A percentile compares a stretch with the other conserved stretches of the same genome.
These are phyloP conservation scores for Rhogogaster chlorosoma DNA, from an alignment of 2,888 invertebrate species.

Conservation along the genomic window DNA sequence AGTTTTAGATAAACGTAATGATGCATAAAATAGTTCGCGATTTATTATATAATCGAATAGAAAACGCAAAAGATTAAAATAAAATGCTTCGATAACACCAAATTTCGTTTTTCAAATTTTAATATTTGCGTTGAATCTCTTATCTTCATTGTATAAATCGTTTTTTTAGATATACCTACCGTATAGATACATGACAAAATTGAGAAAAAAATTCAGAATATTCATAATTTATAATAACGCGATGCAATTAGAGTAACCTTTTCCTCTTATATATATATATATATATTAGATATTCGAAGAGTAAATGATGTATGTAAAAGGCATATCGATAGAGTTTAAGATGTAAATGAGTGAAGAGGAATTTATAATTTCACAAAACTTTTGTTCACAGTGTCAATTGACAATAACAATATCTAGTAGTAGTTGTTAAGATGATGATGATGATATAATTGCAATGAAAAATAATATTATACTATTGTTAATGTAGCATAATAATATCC, in stretches of 20 bases:
- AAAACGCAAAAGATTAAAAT: not conserved
- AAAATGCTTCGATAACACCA: not conserved
- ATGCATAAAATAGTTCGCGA: not conserved
- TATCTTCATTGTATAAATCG: not conserved
- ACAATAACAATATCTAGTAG: slow-evolving; percentile 33
- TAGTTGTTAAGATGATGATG: not conserved
- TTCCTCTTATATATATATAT: not conserved
- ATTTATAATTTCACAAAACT: slow-evolving; percentile 18
- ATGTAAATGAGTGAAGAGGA: not conserved
- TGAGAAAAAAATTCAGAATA: not conserved
- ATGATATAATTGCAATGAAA: not conserved
- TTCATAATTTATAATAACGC: not conserved
- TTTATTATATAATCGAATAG: not conserved
- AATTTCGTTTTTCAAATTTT: not conserved
- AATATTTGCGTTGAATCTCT: not conserved
- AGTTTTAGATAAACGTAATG: slow-evolving; percentile 3
- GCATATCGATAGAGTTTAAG: slow-evolving; percentile 41
- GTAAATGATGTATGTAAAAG: not conserved
- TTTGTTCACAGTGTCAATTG: slow-evolving; percentile 38
- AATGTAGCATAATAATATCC: slow-evolving; percentile 38
- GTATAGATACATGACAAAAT: not conserved
- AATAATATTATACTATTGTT: slow-evolving; percentile 43
- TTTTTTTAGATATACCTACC: not conserved
- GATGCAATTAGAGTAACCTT: not conserved
- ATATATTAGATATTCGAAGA: not conserved